These are phyloP conservation scores for Umimayanthus chanpuru DNA, from an alignment of 92 coral and sea anemone species.

Conservation along the genomic window DNA sequence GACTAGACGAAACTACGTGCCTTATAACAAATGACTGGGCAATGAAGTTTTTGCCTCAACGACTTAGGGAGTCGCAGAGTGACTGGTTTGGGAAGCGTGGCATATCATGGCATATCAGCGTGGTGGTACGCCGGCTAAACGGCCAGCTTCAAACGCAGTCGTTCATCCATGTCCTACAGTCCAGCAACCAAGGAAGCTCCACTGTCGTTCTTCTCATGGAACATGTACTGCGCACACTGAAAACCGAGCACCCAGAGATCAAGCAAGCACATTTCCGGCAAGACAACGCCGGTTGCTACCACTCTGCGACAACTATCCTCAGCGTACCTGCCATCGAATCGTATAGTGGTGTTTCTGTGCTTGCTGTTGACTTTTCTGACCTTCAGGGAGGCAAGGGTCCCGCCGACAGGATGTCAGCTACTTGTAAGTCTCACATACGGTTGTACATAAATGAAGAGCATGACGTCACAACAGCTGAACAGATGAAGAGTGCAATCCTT, in stretches of 20 bases:
- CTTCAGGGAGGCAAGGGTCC: conserved; percentile 57
- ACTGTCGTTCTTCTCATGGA: conserved; percentile 40
- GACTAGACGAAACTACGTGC: not conserved
- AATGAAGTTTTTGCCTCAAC: conserved; percentile 37
- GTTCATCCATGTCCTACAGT: conserved; percentile 31
- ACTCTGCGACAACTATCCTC: conserved; percentile 16
- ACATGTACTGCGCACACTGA: conserved; percentile 36
- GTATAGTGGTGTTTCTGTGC: not conserved
- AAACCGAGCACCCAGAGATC: conserved; percentile 36
- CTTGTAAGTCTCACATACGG: conserved; percentile 53
- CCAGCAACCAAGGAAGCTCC: conserved; percentile 39
- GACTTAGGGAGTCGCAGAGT: conserved; percentile 41
- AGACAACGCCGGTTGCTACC: conserved; percentile 56
- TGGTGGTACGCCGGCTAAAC: conserved; percentile 36
- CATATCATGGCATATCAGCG: conserved; percentile 47
- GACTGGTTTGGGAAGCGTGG: conserved; percentile 51
- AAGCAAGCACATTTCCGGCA: conserved; percentile 10
- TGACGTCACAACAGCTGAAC: conserved; percentile 47
- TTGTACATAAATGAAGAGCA: conserved; percentile 56
- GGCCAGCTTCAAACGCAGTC: conserved; percentile 40
- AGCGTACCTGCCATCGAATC: conserved; percentile 6
- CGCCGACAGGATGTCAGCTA: conserved; percentile 55
- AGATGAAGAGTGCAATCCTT: conserved; percentile 48
- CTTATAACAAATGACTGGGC: conserved; percentile 18
- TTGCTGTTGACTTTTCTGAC: conserved; percentile 43